Evolutionary conservation across 2,113 vertebrate species (phyloP), one percentile per base, ranked within the genome.

Genomic region (Hippocampus barbouri): DNA sequence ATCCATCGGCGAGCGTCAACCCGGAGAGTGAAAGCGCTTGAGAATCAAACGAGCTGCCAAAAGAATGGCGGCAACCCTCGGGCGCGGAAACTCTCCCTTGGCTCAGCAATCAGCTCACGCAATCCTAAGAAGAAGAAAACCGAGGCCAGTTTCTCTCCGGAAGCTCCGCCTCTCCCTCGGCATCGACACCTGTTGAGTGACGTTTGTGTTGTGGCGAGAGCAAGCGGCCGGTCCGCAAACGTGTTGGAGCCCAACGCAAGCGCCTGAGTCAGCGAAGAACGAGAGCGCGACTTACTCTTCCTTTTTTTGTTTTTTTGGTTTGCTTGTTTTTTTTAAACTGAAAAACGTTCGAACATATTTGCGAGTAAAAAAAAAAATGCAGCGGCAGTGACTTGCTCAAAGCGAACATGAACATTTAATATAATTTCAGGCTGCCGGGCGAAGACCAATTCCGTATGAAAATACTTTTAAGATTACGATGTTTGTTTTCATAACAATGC

Each of bases 21-120:
- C 49, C 4, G 43, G 14, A 6, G 16, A 20, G 49, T 20, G 49
- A 51, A 51, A 51, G 20, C 49, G 2, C 49, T 21, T 3, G 43
- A 45, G 10, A 45, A 11, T 45, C 10, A 45, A 45, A 45, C 10
- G 2, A 15, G 43, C 14, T 51, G 49, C 49, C 6, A 21, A 21
- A 51, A 71, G 69, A 27, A 71, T 66, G 79, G 65, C 69, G 74
- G 72, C 43, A 74, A 72, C 76, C 79, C 65, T 76, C 67, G 79
- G 77, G 83, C 41, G 75, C 78, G 82, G 77, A 85, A 81, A 82
- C 68, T 73, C 56, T 79, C 70, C 72, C 79, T 74, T 79, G 71
- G 67, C 71, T 82, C 66, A 80, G 73, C 73, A 82, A 76, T 81
- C 75, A 67, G 83, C 74, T 79, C 79, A 77, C 87, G 79, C 4